Base-by-base conservation (phyloP, 2,113 vertebrate genomes). In the Cricetomys ansorgei region DNA sequence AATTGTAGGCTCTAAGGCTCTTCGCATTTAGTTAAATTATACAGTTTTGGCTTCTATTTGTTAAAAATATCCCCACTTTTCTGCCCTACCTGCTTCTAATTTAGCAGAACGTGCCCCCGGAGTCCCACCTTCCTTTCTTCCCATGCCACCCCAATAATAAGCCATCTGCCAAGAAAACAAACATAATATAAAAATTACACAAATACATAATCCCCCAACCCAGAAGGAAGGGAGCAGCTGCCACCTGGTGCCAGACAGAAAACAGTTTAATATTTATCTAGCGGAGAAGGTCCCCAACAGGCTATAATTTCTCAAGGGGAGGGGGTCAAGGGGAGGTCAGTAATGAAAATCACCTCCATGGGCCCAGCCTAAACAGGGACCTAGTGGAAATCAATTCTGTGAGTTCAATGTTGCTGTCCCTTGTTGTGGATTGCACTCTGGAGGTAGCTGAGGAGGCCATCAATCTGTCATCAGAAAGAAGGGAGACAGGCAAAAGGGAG, bases 151-250 rank as follows among this genome's bases (percentile, higher is more conserved):
- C 96, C 92, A 88, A 80, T 95, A 95, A 95, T 88, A 64, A 94
- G 76, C 94, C 90, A 94, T 96, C 96, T 96, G 95, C 92, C 95
- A 96, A 96, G 90, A 89, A 97, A 97, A 96, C 90, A 95, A 97
- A 96, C 90, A 88, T 91, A 69, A 95, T 96, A 97, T 90, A 94
- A 94, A 97, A 98, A 96, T 94, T 77, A 90, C 94, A 94, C 94
- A 94, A 95, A 95, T 94, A 65, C 72, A 79, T 94, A 97, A 95
- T 95, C 94, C 85, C 85, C 92, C 88, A 55, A 50, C 85, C 72
- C 97, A 95, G 95, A 96, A 96, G 88, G 88, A 90, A 95, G 88
- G 92, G 88, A 94, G 92, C 57, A 94, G 94, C 92, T 96, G 95
- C 72, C 88, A 95, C 94, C 92, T 97, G 97, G 92, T 94, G 59